Conservation (phyloP, 2,113 vertebrate species). For the Noctilio leporinus region DNA sequence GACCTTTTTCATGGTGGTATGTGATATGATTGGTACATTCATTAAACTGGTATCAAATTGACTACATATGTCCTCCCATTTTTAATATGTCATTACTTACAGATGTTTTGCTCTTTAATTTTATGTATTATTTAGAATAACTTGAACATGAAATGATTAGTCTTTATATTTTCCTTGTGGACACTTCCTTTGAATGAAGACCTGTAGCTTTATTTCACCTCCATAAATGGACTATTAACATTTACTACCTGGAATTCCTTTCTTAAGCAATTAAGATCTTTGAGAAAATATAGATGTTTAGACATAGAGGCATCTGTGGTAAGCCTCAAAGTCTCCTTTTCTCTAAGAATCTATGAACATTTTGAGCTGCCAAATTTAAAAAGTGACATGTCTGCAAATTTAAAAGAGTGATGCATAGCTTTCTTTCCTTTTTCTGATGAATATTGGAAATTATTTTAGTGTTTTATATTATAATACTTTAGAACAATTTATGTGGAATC, state of each 20-base stretch:
- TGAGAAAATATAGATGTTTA: neutral
- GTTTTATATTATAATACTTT: neutral
- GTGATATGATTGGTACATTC: neutral
- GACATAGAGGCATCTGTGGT: neutral
- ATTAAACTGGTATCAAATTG: neutral
- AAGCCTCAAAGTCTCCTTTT: neutral
- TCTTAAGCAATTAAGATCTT: neutral
- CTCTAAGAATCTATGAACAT: neutral
- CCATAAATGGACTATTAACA: neutral
- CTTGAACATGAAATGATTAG: neutral
- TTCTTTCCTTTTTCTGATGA: neutral
- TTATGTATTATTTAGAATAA: neutral
- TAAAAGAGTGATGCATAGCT: neutral
- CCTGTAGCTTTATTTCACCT: neutral
- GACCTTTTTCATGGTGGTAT: neutral
- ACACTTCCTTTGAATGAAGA: neutral
- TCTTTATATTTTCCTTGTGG: neutral
- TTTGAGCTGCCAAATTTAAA: neutral
- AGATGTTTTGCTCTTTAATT: neutral
- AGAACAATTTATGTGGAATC: neutral
- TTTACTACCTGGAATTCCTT: neutral
- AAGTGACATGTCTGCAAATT: no score
- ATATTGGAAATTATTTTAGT: conserved; percentile 11
- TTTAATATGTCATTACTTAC: neutral
- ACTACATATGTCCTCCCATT: neutral